phyloP scores from a whole-genome alignment of 2,797 vertebrate genomes.

The Aeoliscus strigatus region DNA sequence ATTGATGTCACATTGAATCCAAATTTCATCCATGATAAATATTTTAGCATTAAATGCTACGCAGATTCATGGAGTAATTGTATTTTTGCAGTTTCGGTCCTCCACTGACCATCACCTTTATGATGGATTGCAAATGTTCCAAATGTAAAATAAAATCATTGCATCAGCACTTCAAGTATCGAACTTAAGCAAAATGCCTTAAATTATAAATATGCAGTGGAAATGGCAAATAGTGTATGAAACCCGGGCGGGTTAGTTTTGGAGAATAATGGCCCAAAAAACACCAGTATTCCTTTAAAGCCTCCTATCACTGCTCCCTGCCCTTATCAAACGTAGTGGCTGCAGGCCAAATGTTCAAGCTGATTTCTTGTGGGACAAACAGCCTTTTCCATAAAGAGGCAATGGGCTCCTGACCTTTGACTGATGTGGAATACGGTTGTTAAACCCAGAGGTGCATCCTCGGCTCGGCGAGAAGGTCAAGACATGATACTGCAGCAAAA shows the following conservation, averaged over 20 bases:
- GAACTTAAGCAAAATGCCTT: constrained; percentile 30
- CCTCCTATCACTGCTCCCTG: not conserved
- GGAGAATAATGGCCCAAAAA: no score
- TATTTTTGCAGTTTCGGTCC: no score
- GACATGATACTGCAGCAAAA: constrained; percentile 14
- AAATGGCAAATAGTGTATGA: constrained; percentile 55
- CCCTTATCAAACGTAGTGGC: constrained; percentile 13
- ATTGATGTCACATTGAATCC: no score
- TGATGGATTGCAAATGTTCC: no score
- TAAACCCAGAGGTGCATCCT: constrained; percentile 43
- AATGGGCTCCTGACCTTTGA: constrained; percentile 52
- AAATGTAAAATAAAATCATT: constrained; percentile 8
- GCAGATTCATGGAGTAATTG: no score
- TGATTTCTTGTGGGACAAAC: constrained; percentile 46
- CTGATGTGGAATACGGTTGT: constrained; percentile 30
- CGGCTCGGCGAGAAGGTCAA: constrained; percentile 44
- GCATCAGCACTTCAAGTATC: not conserved
- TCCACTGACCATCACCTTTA: no score
- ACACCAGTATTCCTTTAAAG: constrained; percentile 32
- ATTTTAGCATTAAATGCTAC: no score
- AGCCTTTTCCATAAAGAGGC: constrained; percentile 42
- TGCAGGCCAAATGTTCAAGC: constrained; percentile 4
- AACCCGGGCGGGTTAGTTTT: no score
- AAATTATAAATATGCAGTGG: constrained; percentile 9
- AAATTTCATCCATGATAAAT: no score